Evolutionary conservation across 1,140 invertebrate species (phyloP).

Genomic region (Chironomus striatipennis): DNA sequence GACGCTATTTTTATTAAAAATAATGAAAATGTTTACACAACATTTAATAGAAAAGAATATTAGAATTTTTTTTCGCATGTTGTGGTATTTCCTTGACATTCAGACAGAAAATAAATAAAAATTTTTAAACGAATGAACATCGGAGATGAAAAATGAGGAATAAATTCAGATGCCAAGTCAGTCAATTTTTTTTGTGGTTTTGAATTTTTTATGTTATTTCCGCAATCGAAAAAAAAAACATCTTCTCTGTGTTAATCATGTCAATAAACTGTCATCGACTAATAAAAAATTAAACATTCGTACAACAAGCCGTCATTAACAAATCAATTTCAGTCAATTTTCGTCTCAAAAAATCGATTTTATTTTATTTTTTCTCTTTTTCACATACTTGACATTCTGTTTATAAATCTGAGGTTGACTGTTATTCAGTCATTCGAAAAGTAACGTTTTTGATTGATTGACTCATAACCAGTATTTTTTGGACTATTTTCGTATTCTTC

Average conservation of each 20-base stretch:
- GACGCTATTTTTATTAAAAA: background rate
- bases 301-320: too few species aligned
- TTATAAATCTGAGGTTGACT: background rate
- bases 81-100: too few species aligned
- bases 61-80: too few species aligned
- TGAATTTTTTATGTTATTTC: background rate
- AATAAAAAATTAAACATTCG: too few species aligned
- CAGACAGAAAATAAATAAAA: too few species aligned
- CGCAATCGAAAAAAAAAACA: background rate
- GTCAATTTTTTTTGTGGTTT: background rate
- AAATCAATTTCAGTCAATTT: too few species aligned
- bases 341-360: background rate
- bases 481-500: background rate
- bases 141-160: background rate
- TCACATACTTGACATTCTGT: background rate
- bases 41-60: background rate
- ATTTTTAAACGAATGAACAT: too few species aligned
- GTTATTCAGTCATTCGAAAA: background rate
- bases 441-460: conserved; percentile 3
- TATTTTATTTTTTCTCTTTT: background rate
- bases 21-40: conserved; percentile 2
- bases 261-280: background rate
- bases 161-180: background rate
- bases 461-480: background rate
- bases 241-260: background rate